phyloP scores from a whole-genome alignment of 92 coral and sea anemone genomes.

The Montipora capitata region DNA sequence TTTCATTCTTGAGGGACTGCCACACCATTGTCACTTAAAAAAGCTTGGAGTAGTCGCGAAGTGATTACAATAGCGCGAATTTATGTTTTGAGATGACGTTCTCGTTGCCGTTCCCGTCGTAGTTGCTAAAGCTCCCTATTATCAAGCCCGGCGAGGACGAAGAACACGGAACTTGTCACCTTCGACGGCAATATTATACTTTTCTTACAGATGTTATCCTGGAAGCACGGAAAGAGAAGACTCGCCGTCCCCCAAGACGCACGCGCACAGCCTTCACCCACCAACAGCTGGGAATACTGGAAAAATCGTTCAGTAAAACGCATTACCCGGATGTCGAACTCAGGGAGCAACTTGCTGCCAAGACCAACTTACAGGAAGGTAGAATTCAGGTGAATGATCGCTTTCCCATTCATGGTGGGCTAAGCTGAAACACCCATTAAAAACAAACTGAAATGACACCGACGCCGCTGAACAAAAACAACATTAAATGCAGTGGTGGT shows the following conservation, averaged over 20 bases:
- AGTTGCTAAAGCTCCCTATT: too few relatives aligned
- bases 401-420: neutral
- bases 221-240: slow-evolving; percentile 95
- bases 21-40: too few relatives aligned
- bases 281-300: slow-evolving; percentile 94
- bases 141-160: neutral
- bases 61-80: too few relatives aligned
- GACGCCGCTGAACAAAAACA: too few relatives aligned
- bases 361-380: slow-evolving; percentile 92
- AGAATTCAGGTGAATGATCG: slow-evolving; percentile 88
- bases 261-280: slow-evolving; percentile 99
- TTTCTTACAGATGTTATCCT: slow-evolving; percentile 86
- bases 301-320: slow-evolving; percentile 92
- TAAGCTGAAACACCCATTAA: too few relatives aligned
- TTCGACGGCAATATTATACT: neutral
- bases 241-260: slow-evolving; percentile 86
- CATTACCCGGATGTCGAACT: slow-evolving; percentile 98
- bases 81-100: too few relatives aligned
- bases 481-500: too few relatives aligned
- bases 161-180: neutral
- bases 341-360: slow-evolving; percentile 93
- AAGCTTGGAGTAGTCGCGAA: too few relatives aligned
- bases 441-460: too few relatives aligned
- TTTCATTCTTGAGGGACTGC: too few relatives aligned
- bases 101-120: too few relatives aligned